These are phyloP conservation scores for Anguilla pacifica DNA, from an alignment of 2,797 vertebrate genomes.

Conservation along the genomic window DNA sequence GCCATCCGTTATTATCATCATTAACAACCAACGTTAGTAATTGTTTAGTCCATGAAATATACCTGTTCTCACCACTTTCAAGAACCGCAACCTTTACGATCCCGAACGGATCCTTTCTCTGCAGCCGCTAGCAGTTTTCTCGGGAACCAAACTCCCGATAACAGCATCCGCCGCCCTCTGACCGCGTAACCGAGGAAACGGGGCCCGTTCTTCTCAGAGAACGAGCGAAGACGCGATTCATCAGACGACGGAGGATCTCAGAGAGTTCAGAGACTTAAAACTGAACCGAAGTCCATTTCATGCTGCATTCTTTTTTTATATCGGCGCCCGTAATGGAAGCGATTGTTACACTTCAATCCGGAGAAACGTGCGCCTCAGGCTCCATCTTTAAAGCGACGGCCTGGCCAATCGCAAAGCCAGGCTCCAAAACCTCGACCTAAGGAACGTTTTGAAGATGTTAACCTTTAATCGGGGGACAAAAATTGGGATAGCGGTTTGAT, in stretches of 20 bases:
- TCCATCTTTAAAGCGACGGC: conserved; percentile 54
- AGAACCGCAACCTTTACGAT: not conserved
- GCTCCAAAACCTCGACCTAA: conserved; percentile 57
- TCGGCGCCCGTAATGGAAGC: conserved; percentile 52
- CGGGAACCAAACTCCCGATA: not conserved
- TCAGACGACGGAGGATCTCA: not conserved
- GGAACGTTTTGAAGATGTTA: conserved; percentile 58
- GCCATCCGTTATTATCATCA: not conserved
- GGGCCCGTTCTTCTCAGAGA: conserved; percentile 33
- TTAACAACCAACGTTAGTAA: not conserved
- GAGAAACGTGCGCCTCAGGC: conserved; percentile 55
- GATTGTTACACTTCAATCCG: conserved; percentile 44
- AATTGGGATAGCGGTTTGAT: conserved; percentile 56
- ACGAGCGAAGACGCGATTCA: not conserved
- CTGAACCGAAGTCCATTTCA: conserved; percentile 51
- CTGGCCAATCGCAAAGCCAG: conserved; percentile 57
- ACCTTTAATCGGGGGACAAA: conserved; percentile 43
- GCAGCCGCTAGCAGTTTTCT: not conserved
- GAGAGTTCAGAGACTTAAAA: conserved; percentile 34
- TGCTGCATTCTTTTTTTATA: conserved; percentile 48
- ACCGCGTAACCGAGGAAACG: conserved; percentile 49
- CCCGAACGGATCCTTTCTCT: not conserved
- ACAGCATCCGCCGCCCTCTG: not conserved
- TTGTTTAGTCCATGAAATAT: not conserved
- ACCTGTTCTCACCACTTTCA: not conserved